Base-by-base conservation (phyloP, 2,888 invertebrate species). In the Hydraecia micacea region DNA sequence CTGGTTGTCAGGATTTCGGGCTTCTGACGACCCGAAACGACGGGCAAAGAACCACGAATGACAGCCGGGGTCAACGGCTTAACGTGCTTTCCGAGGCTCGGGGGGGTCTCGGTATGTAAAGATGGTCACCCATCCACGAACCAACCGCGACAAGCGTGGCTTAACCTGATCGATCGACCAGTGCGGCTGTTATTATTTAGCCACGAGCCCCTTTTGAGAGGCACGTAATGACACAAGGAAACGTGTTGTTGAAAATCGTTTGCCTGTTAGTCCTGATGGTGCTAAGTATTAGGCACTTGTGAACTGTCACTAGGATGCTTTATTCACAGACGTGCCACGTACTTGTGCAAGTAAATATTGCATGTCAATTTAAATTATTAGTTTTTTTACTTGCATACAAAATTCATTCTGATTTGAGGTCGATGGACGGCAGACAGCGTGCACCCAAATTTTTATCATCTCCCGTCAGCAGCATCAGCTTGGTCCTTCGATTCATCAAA, bases 171-270 rank as follows among this genome's bases (percentile, higher is more conserved):
- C 6, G 11, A 28, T 18, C 18, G 0, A 28, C 11, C 18, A 1
- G 18, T 67, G 9, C 6, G 18, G 21, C 21, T 67, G 11, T 67
- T 67, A 28, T 28, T 28, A 67, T 11, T 42, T 13, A 67, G n/a
- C 46, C 28, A 46, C 1, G 28, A 46, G 0, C 62, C 9, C 62
- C 9, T 68, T 60, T 42, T 36, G 8, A 65, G 65, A 77, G 18
- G 36, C 18, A 52, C 42, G 18, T 49, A 32, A 36, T 83, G 36
- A 66, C 42, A 69, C 8, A 25, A 69, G 70, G 60, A 70, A 83
- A 32, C 32, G 76, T 15, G 76, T 82, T 18, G 83, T 67, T 5
- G 82, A 52, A 75, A 58, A 60, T 25, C 18, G 60, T 79, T 52
- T 52, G 32, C 18, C 32, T 28, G 25, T 79, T 46, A 52, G 25